Conservation (phyloP, 2,888 invertebrate species). For the Chrysina gloriosa region DNA sequence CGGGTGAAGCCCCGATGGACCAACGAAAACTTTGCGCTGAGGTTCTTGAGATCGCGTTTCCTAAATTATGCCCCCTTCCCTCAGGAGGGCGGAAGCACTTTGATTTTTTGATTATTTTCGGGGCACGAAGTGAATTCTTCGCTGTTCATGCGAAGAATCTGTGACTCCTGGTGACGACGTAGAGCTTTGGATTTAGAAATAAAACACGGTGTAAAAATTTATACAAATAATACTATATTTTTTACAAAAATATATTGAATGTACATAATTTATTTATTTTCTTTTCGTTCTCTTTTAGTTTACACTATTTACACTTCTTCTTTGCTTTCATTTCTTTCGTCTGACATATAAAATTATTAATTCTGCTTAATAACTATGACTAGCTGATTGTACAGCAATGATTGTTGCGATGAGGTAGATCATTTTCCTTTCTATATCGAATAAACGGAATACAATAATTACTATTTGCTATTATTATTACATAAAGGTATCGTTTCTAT, state of each 20-base stretch:
- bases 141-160: too few species aligned
- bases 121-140: too few species aligned
- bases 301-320: constrained; percentile 41
- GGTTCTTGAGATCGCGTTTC: too few species aligned
- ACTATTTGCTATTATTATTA: constrained; percentile 42
- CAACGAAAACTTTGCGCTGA: too few species aligned
- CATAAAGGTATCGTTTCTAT: constrained; percentile 10
- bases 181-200: too few species aligned
- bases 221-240: constrained; percentile 64
- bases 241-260: constrained; percentile 64
- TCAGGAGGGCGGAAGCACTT: too few species aligned
- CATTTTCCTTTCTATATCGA: constrained; percentile 22
- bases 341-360: constrained; percentile 43
- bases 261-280: constrained; percentile 57
- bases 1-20: too few species aligned
- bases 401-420: constrained; percentile 66
- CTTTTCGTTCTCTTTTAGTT: constrained; percentile 32
- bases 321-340: constrained; percentile 40
- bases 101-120: too few species aligned
- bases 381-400: constrained; percentile 67
- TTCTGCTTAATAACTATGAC: constrained; percentile 61
- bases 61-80: too few species aligned
- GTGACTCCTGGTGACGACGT: too few species aligned
- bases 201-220: constrained; percentile 43
- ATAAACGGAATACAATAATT: constrained; percentile 47